Conservation (phyloP, 2,888 invertebrate species). For the Rhingia rostrata region DNA sequence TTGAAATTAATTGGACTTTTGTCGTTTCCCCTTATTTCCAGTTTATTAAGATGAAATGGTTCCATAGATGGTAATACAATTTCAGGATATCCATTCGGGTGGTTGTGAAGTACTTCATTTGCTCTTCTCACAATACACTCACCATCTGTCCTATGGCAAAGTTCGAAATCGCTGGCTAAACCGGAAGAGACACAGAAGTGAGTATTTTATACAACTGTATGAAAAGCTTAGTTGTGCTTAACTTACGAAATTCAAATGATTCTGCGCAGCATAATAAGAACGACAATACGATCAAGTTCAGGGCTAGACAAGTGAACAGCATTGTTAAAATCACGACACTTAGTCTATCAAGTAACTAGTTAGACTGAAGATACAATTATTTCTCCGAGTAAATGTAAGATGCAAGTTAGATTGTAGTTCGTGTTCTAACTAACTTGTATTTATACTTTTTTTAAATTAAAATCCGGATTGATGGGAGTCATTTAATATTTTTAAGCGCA, state of each 20-base stretch:
- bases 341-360: not conserved
- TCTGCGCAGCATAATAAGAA: not conserved
- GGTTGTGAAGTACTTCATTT: constrained; percentile 58
- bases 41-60: constrained; percentile 70
- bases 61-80: constrained; percentile 71
- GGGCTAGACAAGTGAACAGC: not conserved
- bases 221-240: not conserved
- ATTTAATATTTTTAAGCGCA: too few species aligned
- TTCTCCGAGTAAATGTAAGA: not conserved
- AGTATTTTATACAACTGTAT: too few species aligned
- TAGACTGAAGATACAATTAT: not conserved
- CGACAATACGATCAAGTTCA: not conserved
- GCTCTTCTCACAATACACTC: constrained; percentile 75
- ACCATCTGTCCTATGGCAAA: constrained; percentile 76
- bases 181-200: not conserved
- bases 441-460: too few species aligned
- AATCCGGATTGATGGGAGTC: too few species aligned
- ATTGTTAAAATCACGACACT: not conserved
- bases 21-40: constrained; percentile 73
- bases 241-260: constrained; percentile 31
- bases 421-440: too few species aligned
- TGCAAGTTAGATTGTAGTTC: too few species aligned
- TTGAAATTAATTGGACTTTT: constrained; percentile 75
- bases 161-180: constrained; percentile 28
- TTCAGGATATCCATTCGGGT: constrained; percentile 75